These are phyloP conservation scores for Protobothrops mucrosquamatus DNA, from an alignment of 2,113 vertebrate species.

Conservation along the genomic window DNA sequence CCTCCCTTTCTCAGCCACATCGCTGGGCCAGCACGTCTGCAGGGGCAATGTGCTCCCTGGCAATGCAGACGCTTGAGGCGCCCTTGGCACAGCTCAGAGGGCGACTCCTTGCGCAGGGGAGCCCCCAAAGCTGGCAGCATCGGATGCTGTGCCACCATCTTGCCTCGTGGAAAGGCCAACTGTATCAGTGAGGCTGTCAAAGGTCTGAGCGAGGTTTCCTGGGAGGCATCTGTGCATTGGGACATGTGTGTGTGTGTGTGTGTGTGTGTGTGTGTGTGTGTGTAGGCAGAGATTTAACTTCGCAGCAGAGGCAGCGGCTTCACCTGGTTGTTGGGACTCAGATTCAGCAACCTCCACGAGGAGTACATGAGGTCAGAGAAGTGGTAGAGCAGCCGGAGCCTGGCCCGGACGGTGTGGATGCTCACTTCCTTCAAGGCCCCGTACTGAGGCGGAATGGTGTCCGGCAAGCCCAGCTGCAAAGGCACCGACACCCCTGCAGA, in stretches of 20 bases:
- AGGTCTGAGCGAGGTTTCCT: not conserved
- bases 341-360: slow-evolving; percentile 81
- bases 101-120: accelerated
- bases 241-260: no score
- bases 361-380: slow-evolving; percentile 88
- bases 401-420: slow-evolving; percentile 76
- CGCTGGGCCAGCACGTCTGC: not conserved
- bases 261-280: no score
- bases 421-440: slow-evolving; percentile 78
- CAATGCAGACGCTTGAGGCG: not conserved
- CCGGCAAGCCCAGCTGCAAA: slow-evolving; percentile 80
- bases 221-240: not conserved
- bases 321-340: slow-evolving; percentile 86
- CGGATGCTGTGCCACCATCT: no score
- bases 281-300: not conserved
- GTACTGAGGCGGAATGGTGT: slow-evolving; percentile 78
- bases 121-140: not conserved
- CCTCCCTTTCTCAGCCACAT: not conserved
- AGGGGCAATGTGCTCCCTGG: not conserved
- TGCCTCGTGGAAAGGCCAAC: not conserved
- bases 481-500: slow-evolving; percentile 78
- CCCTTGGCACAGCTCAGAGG: not conserved
- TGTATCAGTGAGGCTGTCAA: no score
- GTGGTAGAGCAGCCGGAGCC: slow-evolving; percentile 81
- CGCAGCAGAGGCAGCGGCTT: not conserved